Evolutionary conservation across 2,888 invertebrate genomes (phyloP), one percentile per base, ranked within the genome.

Genomic region (Anthophora plumipes): DNA sequence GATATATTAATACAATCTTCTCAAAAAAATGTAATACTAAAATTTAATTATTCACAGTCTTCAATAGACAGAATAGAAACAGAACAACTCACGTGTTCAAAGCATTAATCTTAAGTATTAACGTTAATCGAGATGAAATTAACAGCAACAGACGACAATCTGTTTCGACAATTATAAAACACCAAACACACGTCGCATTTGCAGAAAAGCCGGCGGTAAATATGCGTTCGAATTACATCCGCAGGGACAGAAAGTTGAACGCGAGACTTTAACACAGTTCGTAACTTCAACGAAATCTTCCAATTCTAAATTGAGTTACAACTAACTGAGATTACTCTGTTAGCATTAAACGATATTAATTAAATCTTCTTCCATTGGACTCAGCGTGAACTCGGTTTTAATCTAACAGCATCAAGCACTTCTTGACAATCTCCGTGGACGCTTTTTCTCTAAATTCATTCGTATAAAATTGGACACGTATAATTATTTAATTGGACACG

Each of bases 221-320:
- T 6, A 46, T 14, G 6, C 46, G 14, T 46, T 46, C 14, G 7
- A 46, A 46, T 14, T 46, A 17, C 46, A 57, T n/a, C n/a, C n/a
- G 11, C 8, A 8, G 17, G 22, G 7, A 12, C 5, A 31, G 55
- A 37, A 57, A 57, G 31, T 37, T 37, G 12, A n/a, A 57, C 46
- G 9, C 31, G 17, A 14, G 20, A 8, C 43, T 60, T 25, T 8
- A 14, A 60, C 22, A 9, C 2, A 48, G 12, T 11, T 37, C n/a
- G 48, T n/a, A 31, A 48, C 17, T 50, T 37, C n/a, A 63, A 48
- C 31, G 41, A 50, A 63, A 17, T 14, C 31, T 17, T n/a, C 37
- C 48, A 7, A 31, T 12, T 12, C n/a, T 50, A 64, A 64, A 64
- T 64, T 64, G 14, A 64, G 12, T 50, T 48, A 50, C n/a, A 50